Conservation (phyloP, 1,140 invertebrate genomes). For the Lordiphosa collinella region DNA sequence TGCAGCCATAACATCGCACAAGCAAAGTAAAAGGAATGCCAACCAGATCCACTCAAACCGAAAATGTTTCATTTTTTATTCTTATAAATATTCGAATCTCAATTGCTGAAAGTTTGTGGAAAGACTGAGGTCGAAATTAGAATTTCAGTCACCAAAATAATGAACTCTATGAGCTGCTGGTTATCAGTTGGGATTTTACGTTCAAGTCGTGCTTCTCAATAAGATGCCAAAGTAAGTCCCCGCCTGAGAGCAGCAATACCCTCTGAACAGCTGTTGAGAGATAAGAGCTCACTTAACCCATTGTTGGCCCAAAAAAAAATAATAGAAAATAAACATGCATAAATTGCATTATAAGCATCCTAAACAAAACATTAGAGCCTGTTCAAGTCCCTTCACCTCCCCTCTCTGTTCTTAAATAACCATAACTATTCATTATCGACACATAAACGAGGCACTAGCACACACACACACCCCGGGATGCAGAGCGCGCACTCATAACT, state of each 20-base stretch:
- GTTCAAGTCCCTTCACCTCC: conserved; percentile 9
- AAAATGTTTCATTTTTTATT: conserved; percentile 50
- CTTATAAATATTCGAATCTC: not conserved
- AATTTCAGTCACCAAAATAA: not conserved
- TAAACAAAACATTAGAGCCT: conserved; percentile 54
- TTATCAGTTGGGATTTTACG: conserved; percentile 38
- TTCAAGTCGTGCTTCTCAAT: conserved; percentile 9
- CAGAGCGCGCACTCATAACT: conserved; percentile 58
- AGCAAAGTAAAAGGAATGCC: conserved; percentile 16
- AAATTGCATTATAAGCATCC: conserved; percentile 70
- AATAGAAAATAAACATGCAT: conserved; percentile 58
- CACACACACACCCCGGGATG: conserved; percentile 8
- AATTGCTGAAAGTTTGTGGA: not conserved
- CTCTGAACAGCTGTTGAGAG: conserved; percentile 1
- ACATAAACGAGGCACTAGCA: conserved; percentile 53
- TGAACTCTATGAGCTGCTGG: conserved; percentile 10
- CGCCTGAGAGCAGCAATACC: conserved; percentile 7
- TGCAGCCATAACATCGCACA: conserved; percentile 21
- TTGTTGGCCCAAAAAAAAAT: conserved; percentile 30
- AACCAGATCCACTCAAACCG: conserved; percentile 34
- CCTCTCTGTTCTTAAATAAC: conserved; percentile 31
- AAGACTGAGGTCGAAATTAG: not conserved
- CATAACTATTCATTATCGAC: conserved; percentile 79
- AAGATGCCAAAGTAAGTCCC: conserved; percentile 35
- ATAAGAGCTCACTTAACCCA: conserved; percentile 41